These are phyloP conservation scores for Ditula angustiorana DNA, from an alignment of 2,888 invertebrate genomes.

Conservation along the genomic window DNA sequence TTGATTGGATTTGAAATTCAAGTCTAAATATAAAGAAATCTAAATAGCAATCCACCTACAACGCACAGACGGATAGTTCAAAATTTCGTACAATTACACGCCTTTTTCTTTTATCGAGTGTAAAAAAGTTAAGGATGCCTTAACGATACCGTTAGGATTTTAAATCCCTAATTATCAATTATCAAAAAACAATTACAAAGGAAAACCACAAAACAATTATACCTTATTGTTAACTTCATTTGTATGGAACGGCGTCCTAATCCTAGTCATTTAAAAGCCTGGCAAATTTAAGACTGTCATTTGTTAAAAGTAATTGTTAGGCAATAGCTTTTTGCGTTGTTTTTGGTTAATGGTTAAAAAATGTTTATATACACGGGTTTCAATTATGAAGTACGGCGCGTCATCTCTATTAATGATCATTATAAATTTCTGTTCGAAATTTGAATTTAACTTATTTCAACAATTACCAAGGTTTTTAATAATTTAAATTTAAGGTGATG, in stretches of 20 bases:
- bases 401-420: too few species aligned
- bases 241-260: constrained; percentile 10
- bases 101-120: not conserved
- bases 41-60: too few species aligned
- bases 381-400: too few species aligned
- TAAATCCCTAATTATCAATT: not conserved
- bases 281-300: constrained; percentile 3
- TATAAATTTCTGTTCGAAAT: too few species aligned
- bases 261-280: constrained; percentile 8
- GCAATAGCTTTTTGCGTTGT: not conserved
- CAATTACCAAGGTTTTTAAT: too few species aligned
- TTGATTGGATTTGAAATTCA: too few species aligned
- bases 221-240: not conserved
- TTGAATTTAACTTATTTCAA: too few species aligned
- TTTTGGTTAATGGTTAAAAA: not conserved
- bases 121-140: not conserved
- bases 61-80: too few species aligned
- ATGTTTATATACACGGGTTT: not conserved
- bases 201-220: not conserved
- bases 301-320: too few species aligned
- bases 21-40: too few species aligned
- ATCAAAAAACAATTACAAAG: not conserved
- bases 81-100: not conserved
- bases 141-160: not conserved
- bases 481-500: too few species aligned